Percentiles rank a stretch among this genome's conserved stretches.
Evolutionary conservation across 2,113 vertebrate species (phyloP).

Genomic region (Xenopus laevis): DNA sequence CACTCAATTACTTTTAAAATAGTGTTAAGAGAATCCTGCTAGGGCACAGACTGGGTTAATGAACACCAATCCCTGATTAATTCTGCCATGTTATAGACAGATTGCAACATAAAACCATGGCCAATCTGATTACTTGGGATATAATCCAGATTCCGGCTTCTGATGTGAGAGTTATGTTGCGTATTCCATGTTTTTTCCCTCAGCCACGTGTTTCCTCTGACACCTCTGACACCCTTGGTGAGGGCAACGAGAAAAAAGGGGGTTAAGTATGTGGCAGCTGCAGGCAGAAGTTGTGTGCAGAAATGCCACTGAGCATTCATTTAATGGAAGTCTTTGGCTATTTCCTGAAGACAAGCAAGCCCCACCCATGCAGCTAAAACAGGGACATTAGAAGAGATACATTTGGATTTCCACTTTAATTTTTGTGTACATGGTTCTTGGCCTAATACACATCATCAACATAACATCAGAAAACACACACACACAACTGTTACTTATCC

Average conservation of each 20-base stretch:
- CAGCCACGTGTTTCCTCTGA: not conserved
- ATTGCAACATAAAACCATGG: constrained; percentile 5
- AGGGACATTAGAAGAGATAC: not conserved
- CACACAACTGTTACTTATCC: too few species aligned
- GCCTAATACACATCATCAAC: too few species aligned
- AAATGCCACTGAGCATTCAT: constrained; percentile 1
- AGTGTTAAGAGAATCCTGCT: too few species aligned
- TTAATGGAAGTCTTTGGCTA: not conserved
- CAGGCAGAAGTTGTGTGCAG: not conserved
- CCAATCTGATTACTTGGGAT: constrained; percentile 34
- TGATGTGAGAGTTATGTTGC: constrained; percentile 17
- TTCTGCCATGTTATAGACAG: constrained; percentile 22
- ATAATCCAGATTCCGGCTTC: constrained; percentile 36
- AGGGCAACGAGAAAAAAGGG: not conserved
- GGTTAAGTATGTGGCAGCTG: not conserved
- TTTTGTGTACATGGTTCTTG: not conserved
- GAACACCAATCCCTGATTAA: not conserved
- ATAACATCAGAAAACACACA: too few species aligned
- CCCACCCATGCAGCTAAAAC: constrained; percentile 27
- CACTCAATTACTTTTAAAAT: too few species aligned
- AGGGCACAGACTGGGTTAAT: too few species aligned
- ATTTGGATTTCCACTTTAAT: not conserved
- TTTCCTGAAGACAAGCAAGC: constrained; percentile 18
- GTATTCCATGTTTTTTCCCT: not conserved
- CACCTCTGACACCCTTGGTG: not conserved